phyloP scores from a whole-genome alignment of 2,888 invertebrate genomes.

The Prionchulus punctatus region DNA sequence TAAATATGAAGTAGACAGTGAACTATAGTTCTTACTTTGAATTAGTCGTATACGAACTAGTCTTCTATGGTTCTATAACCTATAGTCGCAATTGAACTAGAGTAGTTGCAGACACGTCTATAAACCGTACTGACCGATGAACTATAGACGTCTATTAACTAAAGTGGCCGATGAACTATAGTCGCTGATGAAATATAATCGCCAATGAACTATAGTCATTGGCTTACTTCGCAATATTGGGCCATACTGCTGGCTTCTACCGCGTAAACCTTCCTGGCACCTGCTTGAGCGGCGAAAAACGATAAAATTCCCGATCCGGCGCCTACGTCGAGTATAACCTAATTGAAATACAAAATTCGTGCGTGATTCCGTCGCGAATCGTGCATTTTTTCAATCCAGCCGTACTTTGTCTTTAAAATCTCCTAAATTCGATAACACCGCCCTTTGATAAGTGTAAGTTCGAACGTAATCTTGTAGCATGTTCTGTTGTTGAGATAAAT shows the following conservation, averaged over 20 bases:
- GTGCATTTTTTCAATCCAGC: neutral
- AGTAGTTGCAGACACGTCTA: too few species aligned
- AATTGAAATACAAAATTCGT: neutral
- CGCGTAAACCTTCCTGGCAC: constrained; percentile 86
- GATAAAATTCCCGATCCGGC: constrained; percentile 96
- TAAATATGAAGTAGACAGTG: neutral
- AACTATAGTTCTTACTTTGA: neutral
- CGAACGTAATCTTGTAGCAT: constrained; percentile 99
- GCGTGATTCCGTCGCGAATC: neutral
- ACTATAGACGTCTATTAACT: too few species aligned
- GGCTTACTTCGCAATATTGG: constrained; percentile 62
- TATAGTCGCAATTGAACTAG: too few species aligned
- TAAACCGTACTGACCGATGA: too few species aligned
- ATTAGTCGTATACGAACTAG: too few species aligned
- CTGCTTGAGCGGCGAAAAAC: constrained; percentile 94
- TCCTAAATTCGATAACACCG: constrained; percentile 74
- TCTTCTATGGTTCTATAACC: too few species aligned
- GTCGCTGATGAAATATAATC: too few species aligned
- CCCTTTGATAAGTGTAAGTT: constrained; percentile 93
- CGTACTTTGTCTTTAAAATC: constrained; percentile 59
- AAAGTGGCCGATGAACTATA: too few species aligned
- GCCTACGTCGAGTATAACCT: constrained; percentile 83
- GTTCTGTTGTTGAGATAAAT: constrained; percentile 95
- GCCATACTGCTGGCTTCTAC: constrained; percentile 99
- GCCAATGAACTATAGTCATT: too few species aligned